Evolutionary conservation across 2,797 vertebrate species (phyloP), one percentile per base, ranked within the genome.

Genomic region (Coregonus suidteri): DNA sequence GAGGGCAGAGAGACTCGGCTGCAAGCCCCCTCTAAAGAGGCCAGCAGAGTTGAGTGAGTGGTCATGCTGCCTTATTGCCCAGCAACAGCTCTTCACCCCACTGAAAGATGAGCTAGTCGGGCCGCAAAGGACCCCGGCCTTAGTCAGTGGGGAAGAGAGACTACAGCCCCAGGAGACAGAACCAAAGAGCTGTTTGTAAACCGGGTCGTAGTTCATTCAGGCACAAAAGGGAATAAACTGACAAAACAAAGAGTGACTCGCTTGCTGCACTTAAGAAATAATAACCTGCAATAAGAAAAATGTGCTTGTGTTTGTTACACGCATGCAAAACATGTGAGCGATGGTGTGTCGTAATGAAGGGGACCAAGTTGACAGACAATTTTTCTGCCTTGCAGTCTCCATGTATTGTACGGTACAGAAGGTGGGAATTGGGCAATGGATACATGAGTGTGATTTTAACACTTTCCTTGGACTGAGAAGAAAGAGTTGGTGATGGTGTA

Each of bases 41-140:
- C 77, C 77, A 77, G 66, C 56, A 68, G 51, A 4, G 66, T 79
- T 35, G 51, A 4, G 66, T 79, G 41, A 4, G 66, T 75, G 77
- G 77, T 82, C n/a, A 6, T 70, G 54, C 75, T 71, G 76, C 75
- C 88, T 86, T 83, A 89, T 76, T 83, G 75, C 77, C 82, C 82
- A 76, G 75, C 1, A 56, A 87, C 66, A 79, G 78, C 82, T 81
- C 34, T 77, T 81, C 84, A 77, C 65, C 78, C 75, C 59, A 77
- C 76, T 75, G 73, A 82, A 77, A 74, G 79, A 82, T 65, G 79
- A 77, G 70, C 77, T 73, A 77, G n/a, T n/a, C n/a, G 51, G 75
- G 69, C 20, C 56, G 77, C 54, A 64, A 65, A 76, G 82, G 54
- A 77, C 72, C 15, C 52, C 18, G 52, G 70, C 75, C 76, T 75